Conservation (phyloP, 2,797 vertebrate genomes). For the Spheniscus humboldti region DNA sequence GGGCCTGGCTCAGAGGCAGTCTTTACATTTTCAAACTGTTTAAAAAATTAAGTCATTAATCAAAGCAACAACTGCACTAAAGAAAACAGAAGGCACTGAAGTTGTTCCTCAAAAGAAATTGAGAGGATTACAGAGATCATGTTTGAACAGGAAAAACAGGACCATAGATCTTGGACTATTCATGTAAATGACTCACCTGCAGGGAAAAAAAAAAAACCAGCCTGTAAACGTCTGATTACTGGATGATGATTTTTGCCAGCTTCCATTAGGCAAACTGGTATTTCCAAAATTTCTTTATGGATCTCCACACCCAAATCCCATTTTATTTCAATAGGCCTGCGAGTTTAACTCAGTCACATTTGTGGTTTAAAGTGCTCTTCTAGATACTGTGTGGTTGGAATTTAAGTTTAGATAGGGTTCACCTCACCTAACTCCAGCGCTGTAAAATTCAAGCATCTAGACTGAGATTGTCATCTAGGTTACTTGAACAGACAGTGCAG, state of each 20-base stretch:
- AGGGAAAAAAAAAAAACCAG: background rate
- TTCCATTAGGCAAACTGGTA: background rate
- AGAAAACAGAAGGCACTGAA: background rate
- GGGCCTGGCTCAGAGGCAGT: background rate
- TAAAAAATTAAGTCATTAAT: constrained; percentile 5
- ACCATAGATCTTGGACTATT: background rate
- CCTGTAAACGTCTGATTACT: background rate
- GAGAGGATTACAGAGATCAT: background rate
- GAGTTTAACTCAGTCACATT: background rate
- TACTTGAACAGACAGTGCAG: constrained; percentile 26
- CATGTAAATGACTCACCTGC: background rate
- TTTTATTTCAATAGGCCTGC: background rate
- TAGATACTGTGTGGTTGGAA: background rate
- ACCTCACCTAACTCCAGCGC: background rate
- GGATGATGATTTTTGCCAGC: background rate
- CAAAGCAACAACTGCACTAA: background rate
- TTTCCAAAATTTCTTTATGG: background rate
- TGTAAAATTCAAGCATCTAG: constrained; percentile 1
- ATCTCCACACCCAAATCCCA: background rate
- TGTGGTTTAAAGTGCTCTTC: background rate
- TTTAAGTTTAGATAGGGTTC: background rate
- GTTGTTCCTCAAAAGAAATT: background rate
- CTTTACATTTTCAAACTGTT: background rate
- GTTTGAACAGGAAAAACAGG: background rate
- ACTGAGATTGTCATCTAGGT: background rate